Evolutionary conservation across 2,797 vertebrate species (phyloP), one percentile per base, ranked within the genome.

Genomic region (Tenualosa thibaudeaui): DNA sequence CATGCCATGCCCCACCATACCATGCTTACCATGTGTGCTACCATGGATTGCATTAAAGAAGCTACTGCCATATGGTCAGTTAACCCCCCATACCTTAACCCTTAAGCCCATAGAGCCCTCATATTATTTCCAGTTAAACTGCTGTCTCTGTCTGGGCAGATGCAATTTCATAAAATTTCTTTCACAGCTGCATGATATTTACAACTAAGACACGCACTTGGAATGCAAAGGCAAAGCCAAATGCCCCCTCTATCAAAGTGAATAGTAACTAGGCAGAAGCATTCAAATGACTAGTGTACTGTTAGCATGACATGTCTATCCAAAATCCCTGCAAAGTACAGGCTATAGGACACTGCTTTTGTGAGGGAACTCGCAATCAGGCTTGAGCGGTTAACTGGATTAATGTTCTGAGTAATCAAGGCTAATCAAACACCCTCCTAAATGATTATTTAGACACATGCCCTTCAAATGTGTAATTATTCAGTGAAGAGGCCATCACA

Each of bases 371-470:
- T 78, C 40, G 71, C 71, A 46, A 78, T 78, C 71, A 78, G 37
- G 68, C 37, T 31, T 71, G 68, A 40, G 37, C 12, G 13, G 17
- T 46, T 78, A 78, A 78, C 40, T 78, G 71, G 71, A 46, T 78
- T 43, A 78, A 78, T 46, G 40, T 46, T 46, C 71, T 78, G 19
- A 78, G 71, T 43, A 46, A 78, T 78, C 71, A 78, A 62, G 71
- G 71, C 40, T 40, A 78, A 78, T 78, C 71, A 43, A 6, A 78
- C 71, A 22, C 71, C 19, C 71, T 46, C 71, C 40, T 31, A 37
- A 78, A 78, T 78, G 40, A 78, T 46, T 78, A 78, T 78, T 78
- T 78, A 46, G 71, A 78, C 17, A 19, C 7, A 78, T 78, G 71
- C 71, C 37, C 71, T 78, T 43, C 19, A 40, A 40, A 37, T 40